Percentiles rank a stretch among this genome's conserved stretches.
phyloP scores from a whole-genome alignment of 2,113 vertebrate species.

The Cyanoliseus patagonus region DNA sequence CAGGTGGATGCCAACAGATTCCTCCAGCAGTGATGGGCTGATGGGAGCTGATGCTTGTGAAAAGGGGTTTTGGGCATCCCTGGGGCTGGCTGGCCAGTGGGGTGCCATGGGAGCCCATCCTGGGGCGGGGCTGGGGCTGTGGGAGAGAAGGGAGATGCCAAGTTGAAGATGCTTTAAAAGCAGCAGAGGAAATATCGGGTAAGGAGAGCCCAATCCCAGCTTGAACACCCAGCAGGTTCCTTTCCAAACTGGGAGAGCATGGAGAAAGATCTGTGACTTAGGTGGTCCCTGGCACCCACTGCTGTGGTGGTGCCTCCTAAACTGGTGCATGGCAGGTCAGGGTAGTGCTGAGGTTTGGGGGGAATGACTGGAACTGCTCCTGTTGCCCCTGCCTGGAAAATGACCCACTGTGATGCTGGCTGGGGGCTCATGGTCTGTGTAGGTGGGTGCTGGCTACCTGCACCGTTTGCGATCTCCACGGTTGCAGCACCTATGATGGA shows the following conservation, averaged over 20 bases:
- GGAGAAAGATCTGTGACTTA: background rate
- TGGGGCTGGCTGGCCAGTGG: background rate
- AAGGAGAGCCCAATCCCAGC: background rate
- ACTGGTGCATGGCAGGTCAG: accelerated
- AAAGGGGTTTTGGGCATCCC: background rate
- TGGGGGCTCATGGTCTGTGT: background rate
- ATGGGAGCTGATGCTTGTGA: accelerated
- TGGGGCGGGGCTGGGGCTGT: accelerated
- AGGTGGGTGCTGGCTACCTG: background rate
- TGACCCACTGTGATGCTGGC: background rate
- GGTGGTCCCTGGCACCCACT: background rate
- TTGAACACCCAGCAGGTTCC: background rate
- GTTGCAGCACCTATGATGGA: background rate
- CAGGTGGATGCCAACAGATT: accelerated
- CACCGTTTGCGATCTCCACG: background rate
- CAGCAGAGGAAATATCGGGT: background rate
- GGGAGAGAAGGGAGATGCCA: background rate
- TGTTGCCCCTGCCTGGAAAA: background rate
- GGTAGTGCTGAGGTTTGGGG: background rate
- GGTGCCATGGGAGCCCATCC: accelerated
- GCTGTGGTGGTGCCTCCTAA: background rate
- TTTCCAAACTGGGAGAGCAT: background rate
- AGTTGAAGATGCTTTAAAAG: background rate
- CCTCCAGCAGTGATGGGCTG: background rate
- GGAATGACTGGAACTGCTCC: background rate